phyloP scores from a whole-genome alignment of 1,140 invertebrate genomes.

The Anastrepha ludens region DNA sequence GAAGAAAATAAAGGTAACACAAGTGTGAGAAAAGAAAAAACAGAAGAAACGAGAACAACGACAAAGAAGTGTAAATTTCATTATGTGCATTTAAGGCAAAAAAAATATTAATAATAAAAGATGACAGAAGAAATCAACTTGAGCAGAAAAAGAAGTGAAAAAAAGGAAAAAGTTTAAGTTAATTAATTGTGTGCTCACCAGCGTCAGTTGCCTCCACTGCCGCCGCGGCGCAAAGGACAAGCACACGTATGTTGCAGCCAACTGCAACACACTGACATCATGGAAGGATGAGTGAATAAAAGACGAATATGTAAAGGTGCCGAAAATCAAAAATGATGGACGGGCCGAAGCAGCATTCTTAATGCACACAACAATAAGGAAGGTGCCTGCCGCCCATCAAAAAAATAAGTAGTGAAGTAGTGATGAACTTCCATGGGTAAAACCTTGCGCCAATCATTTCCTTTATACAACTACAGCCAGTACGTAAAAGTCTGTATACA shows the following conservation, averaged over 20 bases:
- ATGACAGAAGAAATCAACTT: not conserved
- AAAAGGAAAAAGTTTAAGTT: constrained; percentile 7
- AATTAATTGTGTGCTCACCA: constrained; percentile 8
- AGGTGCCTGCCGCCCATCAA: too few species aligned
- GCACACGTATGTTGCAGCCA: too few species aligned
- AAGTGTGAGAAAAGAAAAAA: not conserved
- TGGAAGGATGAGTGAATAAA: not conserved
- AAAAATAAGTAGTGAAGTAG: too few species aligned
- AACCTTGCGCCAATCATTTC: not conserved
- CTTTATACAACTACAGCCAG: too few species aligned
- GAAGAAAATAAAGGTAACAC: not conserved
- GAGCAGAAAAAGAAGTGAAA: not conserved
- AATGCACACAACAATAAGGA: too few species aligned
- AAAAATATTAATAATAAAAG: not conserved
- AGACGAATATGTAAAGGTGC: not conserved
- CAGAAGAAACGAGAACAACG: not conserved
- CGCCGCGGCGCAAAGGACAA: not conserved
- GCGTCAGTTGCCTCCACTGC: not conserved
- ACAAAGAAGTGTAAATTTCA: not conserved
- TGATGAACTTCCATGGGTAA: not conserved
- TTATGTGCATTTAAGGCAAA: not conserved
- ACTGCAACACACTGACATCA: not conserved
- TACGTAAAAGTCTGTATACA: too few species aligned
- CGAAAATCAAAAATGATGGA: not conserved
- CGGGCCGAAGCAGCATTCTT: not conserved